Conservation (phyloP, 2,888 invertebrate genomes). For the Eucriotettix oculatus region DNA sequence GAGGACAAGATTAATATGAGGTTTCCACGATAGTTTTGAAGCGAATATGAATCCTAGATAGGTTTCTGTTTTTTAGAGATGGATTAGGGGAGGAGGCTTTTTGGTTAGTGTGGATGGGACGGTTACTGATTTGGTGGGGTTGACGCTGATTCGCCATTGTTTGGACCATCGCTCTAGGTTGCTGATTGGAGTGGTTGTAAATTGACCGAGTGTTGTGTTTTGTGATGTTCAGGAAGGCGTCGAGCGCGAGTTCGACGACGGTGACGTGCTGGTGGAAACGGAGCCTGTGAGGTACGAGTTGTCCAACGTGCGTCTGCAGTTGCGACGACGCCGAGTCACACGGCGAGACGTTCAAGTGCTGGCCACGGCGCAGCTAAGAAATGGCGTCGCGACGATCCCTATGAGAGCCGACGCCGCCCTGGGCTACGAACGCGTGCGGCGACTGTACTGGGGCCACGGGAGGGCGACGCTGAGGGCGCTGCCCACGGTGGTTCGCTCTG, state of each 20-base stretch:
- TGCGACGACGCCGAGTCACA: conserved; percentile 29
- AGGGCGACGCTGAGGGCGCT: conserved; percentile 55
- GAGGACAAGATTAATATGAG: no score
- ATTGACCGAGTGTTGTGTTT: no score
- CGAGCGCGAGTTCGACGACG: conserved; percentile 39
- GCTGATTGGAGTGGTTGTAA: no score
- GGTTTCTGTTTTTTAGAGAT: no score
- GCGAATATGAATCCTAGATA: no score
- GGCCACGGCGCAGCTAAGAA: conserved; percentile 27
- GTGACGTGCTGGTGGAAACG: conserved; percentile 63
- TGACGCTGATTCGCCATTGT: no score
- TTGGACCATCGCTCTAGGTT: no score
- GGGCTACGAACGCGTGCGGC: conserved; percentile 50
- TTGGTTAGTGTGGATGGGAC: no score
- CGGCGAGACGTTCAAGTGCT: conserved; percentile 20
- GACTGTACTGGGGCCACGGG: conserved; percentile 63
- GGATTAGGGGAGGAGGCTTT: no score
- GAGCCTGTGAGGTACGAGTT: conserved; percentile 66
- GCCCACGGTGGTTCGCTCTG: conserved; percentile 42
- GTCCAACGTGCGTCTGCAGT: conserved; percentile 42
- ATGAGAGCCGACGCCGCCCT: conserved; percentile 52
- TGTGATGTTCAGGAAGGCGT: conserved; percentile 26
- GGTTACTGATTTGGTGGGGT: no score
- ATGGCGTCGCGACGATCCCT: conserved; percentile 22
- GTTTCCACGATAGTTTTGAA: no score